Evolutionary conservation across 2,797 vertebrate genomes (phyloP), one percentile per base, ranked within the genome.

Genomic region (Podarcis lilfordi): DNA sequence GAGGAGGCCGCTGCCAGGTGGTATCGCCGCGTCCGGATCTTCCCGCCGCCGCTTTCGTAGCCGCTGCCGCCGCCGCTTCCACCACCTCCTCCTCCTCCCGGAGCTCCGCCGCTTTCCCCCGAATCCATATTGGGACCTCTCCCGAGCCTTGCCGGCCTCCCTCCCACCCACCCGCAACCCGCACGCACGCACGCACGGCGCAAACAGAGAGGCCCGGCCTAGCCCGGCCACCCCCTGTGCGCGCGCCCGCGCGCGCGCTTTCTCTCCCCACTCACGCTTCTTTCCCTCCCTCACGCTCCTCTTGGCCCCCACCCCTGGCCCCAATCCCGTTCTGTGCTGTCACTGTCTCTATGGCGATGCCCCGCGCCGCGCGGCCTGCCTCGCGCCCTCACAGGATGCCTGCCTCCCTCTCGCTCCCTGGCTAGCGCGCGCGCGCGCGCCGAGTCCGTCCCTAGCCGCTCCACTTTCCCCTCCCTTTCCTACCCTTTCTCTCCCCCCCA

Each of bases 21-120:
- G 86, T 95, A 95, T 29, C 96, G 91, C 75, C 96, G 92, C 84
- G 88, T 93, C 80, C 96, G 94, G 91, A 96, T 95, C 94, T 95
- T 96, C 50, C 96, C 96, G 75, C 94, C 94, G 5, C 90, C 79
- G 19, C 86, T 79, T 23, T 17, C 35, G 17, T 74, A 32, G 32
- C 35, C 35, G 23, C 87, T 68, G 21, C 69, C n/a, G 61, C 71
- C 76, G 1, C 81, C 55, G 1, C 74, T 35, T 13, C 68, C 64
- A 19, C 88, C 43, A 45, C 84, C 85, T 21, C 76, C 55, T 9
- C 77, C 55, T 2, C 32, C 82, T 29, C 75, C 59, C 21, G 82
- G 35, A 61, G 85, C 80, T 37, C 77, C 43, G 43, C 74, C 61
- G 11, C 87, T 32, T 66, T 88, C 87, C 45, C 91, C 90, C 69